phyloP scores from a whole-genome alignment of 53 echinoderm and acorn worm species.

The Zoroaster sp. region DNA sequence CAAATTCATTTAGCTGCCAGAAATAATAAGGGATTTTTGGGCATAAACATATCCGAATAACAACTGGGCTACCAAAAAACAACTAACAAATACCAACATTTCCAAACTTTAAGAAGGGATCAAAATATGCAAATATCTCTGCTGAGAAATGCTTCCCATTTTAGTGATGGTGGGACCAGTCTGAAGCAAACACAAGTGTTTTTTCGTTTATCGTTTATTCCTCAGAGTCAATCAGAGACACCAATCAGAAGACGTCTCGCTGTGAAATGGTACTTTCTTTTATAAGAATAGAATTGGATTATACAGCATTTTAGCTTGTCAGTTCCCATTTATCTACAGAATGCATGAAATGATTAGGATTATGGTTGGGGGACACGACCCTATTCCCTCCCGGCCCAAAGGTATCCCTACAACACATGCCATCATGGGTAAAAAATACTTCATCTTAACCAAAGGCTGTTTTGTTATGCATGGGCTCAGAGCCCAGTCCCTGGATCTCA shows the following conservation, averaged over 20 bases:
- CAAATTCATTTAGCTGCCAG: not conserved
- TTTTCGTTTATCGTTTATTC: no score
- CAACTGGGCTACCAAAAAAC: no score
- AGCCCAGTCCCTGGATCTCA: constrained; percentile 9
- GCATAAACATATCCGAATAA: no score
- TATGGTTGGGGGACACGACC: not conserved
- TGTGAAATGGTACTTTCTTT: not conserved
- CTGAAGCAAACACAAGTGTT: no score
- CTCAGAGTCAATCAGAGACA: no score
- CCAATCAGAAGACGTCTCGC: not conserved
- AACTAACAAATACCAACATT: not conserved
- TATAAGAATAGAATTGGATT: not conserved
- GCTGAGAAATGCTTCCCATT: no score
- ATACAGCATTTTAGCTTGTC: not conserved
- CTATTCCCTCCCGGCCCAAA: not conserved
- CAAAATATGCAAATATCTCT: no score
- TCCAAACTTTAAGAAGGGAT: no score
- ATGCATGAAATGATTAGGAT: not conserved
- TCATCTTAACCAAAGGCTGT: not conserved
- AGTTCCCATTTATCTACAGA: not conserved
- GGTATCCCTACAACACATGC: not conserved
- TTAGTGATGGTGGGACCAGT: no score
- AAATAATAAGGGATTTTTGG: not conserved
- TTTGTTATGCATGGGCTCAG: not conserved
- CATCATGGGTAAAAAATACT: not conserved